Percentiles rank a stretch among this genome's conserved stretches.
phyloP scores from a whole-genome alignment of 2,797 vertebrate genomes.

The Rhynchotus rufescens region DNA sequence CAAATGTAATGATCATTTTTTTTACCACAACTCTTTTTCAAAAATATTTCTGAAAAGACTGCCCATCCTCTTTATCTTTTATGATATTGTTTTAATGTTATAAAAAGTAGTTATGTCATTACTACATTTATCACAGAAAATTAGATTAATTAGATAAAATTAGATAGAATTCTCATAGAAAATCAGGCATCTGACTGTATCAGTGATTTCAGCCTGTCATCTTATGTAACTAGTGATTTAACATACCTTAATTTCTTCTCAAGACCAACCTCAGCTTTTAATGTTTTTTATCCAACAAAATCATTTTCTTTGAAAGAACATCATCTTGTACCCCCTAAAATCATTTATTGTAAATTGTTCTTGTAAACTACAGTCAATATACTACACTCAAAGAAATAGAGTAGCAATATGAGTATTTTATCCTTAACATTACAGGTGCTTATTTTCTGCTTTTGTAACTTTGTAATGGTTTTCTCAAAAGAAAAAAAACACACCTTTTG shows the following conservation, averaged over 20 bases:
- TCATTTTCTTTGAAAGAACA: background rate
- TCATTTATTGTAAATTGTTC: background rate
- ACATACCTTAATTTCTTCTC: background rate
- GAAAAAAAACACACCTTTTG: background rate
- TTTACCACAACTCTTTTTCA: background rate
- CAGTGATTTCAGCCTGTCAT: background rate
- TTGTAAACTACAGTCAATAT: background rate
- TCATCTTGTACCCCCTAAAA: background rate
- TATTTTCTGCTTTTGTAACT: background rate
- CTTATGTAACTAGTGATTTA: background rate
- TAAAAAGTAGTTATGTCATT: background rate
- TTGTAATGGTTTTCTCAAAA: background rate
- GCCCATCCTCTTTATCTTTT: background rate
- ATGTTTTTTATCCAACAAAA: background rate
- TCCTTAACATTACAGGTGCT: background rate
- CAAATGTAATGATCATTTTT: background rate
- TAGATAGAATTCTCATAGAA: background rate
- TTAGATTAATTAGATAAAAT: too few relatives aligned
- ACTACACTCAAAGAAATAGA: background rate
- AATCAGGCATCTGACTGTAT: background rate
- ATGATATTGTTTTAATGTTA: background rate
- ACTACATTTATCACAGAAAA: background rate
- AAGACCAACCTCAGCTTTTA: background rate
- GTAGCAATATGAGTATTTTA: background rate
- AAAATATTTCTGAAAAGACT: background rate